Conservation (phyloP, 23 tunicate species). For the Halocynthia roretzi region DNA sequence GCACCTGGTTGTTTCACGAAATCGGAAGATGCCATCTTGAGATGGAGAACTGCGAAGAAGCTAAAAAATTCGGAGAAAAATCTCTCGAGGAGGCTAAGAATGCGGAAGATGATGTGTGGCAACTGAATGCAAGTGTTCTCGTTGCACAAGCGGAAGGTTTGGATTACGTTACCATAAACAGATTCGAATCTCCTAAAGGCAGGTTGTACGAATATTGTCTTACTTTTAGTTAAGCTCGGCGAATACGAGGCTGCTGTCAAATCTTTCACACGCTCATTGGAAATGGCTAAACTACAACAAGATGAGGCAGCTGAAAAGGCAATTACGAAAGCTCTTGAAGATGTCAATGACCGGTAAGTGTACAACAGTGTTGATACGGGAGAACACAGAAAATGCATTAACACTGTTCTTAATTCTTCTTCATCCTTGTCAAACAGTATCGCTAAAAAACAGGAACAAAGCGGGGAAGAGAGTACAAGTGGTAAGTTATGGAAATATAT, state of each 20-base stretch:
- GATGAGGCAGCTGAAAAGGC: constrained; percentile 82
- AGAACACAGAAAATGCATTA: too few relatives aligned
- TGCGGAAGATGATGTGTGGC: constrained; percentile 91
- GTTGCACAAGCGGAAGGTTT: constrained; percentile 91
- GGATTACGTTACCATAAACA: not conserved
- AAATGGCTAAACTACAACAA: constrained; percentile 50
- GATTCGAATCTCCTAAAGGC: not conserved
- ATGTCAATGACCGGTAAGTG: constrained; percentile 72
- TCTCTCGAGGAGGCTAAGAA: constrained; percentile 79
- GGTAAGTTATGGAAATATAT: too few relatives aligned
- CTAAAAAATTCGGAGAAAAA: constrained; percentile 72
- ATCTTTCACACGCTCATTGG: constrained; percentile 65
- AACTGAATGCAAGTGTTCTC: constrained; percentile 84
- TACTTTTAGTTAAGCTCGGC: constrained; percentile 51
- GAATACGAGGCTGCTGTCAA: constrained; percentile 50
- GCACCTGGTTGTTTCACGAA: constrained; percentile 93
- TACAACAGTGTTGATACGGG: too few relatives aligned
- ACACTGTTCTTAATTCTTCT: too few relatives aligned
- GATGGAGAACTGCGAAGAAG: constrained; percentile 55
- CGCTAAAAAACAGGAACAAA: too few relatives aligned
- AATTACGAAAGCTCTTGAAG: constrained; percentile 82
- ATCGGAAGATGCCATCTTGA: constrained; percentile 89
- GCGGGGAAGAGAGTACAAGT: too few relatives aligned
- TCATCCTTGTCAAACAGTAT: too few relatives aligned
- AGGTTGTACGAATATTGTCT: too few relatives aligned